Evolutionary conservation across 2,888 invertebrate species (phyloP), one percentile per base, ranked within the genome.

Genomic region (Hypsopygia costalis): DNA sequence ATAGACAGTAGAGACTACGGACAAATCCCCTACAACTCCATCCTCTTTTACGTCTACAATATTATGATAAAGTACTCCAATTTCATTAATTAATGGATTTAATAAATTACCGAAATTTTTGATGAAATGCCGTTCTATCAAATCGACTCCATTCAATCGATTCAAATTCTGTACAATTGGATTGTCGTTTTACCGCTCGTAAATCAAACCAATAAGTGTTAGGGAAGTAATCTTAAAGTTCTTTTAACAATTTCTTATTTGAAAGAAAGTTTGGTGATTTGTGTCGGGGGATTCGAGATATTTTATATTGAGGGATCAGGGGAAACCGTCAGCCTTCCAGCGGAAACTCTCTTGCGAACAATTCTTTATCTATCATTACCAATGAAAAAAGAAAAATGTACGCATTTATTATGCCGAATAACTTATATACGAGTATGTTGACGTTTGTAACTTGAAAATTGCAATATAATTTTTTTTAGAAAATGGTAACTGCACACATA

Each of bases 141-240:
- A 16, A 16, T 16, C 16, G 16, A 16, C 16, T 3, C 16, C 16
- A 16, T 16, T 16, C 16, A 3, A n/a, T n/a, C n/a, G n/a, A n/a
- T n/a, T n/a, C n/a, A n/a, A n/a, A n/a, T n/a, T n/a, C n/a, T n/a
- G 8, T 65, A 56, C 61, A 58, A 68, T 62, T 60, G 58, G 60
- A 65, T 61, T 57, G 47, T 55, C 49, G 49, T 62, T 67, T 65
- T 61, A 64, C 63, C 62, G 55, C 56, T 51, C 58, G 62, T 74
- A 73, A 73, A 71, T 77, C 69, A 73, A 63, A 66, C 64, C 62
- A 68, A 69, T 71, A 65, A 64, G 64, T 70, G 65, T 69, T 62
- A 52, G 55, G 52, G 47, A 69, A 71, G 67, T 68, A 65, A 75
- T 74, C 64, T 62, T 56, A 64, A 72, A 74, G 66, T 64, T 69